Conservation (phyloP, 2,113 vertebrate genomes). For the Pagrus major region DNA sequence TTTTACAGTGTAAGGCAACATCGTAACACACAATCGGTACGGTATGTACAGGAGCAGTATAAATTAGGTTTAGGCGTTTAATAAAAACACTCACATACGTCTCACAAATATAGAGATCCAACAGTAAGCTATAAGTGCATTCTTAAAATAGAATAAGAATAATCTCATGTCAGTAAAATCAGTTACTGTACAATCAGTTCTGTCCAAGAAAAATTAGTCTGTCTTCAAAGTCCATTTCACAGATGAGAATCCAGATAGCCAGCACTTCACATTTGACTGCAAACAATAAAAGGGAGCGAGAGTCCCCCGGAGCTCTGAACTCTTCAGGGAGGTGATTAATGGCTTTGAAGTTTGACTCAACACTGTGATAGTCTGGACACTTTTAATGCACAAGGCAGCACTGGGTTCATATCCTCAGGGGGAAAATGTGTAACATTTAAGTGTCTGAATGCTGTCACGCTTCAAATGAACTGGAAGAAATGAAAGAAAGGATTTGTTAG, state of each 20-base stretch:
- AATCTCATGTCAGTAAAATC: conserved; percentile 48
- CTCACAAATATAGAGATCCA: conserved; percentile 63
- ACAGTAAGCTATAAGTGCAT: conserved; percentile 61
- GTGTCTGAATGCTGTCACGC: conserved; percentile 24
- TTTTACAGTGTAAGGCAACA: conserved; percentile 65
- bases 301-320: conserved; percentile 36
- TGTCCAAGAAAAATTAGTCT: conserved; percentile 27
- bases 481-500: conserved; percentile 13
- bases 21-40: conserved; percentile 55
- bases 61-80: conserved; percentile 62
- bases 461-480: conserved; percentile 69
- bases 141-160: conserved; percentile 54
- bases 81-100: conserved; percentile 56
- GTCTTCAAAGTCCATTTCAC: conserved; percentile 43
- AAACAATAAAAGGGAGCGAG: conserved; percentile 21
- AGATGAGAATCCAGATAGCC: conserved; percentile 31
- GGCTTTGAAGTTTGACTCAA: conserved; percentile 46
- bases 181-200: conserved; percentile 49
- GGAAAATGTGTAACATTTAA: conserved; percentile 5
- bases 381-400: conserved; percentile 53
- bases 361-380: conserved; percentile 46
- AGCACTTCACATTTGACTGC: conserved; percentile 37
- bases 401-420: conserved; percentile 32
- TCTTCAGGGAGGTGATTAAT: conserved; percentile 29
- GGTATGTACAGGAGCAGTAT: conserved; percentile 56